These are phyloP conservation scores for Apodemus sylvaticus DNA, from an alignment of 2,113 vertebrate genomes.

Conservation along the genomic window DNA sequence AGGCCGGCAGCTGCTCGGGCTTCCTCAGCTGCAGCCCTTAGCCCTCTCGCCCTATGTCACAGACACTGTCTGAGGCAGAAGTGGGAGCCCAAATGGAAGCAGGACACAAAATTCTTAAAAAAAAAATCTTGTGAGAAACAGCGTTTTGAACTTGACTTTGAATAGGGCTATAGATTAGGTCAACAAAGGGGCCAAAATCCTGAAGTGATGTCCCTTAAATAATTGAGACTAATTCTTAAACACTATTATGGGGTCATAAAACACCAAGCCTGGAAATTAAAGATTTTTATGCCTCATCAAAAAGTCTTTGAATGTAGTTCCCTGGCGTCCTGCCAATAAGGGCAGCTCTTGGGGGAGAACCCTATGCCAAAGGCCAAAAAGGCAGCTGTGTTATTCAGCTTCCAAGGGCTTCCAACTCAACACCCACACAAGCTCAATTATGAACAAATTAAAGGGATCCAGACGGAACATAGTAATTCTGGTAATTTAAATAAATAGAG, in stretches of 20 bases:
- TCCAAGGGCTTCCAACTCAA: constrained; percentile 77
- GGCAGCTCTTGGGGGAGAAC: constrained; percentile 78
- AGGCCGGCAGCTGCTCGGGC: constrained; percentile 68
- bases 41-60: neutral
- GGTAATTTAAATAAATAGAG: constrained; percentile 82
- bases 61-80: constrained; percentile 5
- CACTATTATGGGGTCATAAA: constrained; percentile 70
- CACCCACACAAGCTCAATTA: constrained; percentile 82
- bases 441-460: constrained; percentile 82
- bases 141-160: constrained; percentile 64
- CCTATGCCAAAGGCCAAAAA: constrained; percentile 80
- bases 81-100: constrained; percentile 4
- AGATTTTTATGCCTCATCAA: constrained; percentile 78
- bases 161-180: constrained; percentile 63
- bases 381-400: constrained; percentile 81
- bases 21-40: constrained; percentile 17
- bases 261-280: constrained; percentile 78
- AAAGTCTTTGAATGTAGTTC: constrained; percentile 76
- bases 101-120: constrained; percentile 47
- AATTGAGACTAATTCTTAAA: constrained; percentile 72
- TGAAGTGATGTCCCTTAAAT: constrained; percentile 59
- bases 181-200: constrained; percentile 55
- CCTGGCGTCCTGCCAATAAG: constrained; percentile 74
- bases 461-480: constrained; percentile 80
- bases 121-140: constrained; percentile 31